phyloP scores from a whole-genome alignment of 2,888 invertebrate species.

The Luperina testacea region DNA sequence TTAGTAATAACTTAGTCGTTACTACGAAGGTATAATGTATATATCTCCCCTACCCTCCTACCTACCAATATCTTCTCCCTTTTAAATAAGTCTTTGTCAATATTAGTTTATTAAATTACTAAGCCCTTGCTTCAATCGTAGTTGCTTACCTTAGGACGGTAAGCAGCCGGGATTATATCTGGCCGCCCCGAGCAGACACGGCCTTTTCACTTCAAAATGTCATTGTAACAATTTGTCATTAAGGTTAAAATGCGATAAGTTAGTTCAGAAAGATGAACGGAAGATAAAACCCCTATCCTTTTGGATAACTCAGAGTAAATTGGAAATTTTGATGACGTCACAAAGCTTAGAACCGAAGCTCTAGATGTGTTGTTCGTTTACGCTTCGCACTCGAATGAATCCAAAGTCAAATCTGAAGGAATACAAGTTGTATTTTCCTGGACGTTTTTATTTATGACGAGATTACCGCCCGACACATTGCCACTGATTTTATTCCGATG shows the following conservation, averaged over 20 bases:
- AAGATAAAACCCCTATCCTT: conserved; percentile 73
- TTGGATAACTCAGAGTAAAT: conserved; percentile 71
- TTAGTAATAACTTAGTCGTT: neutral
- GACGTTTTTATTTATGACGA: conserved; percentile 59
- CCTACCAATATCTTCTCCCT: neutral
- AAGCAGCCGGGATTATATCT: conserved; percentile 43
- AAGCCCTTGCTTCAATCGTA: conserved; percentile 39
- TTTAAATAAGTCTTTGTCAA: conserved; percentile 33
- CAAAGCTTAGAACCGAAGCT: conserved; percentile 68
- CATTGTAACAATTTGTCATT: conserved; percentile 52
- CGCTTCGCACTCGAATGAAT: conserved; percentile 67
- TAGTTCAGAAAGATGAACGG: conserved; percentile 67
- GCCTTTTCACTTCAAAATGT: conserved; percentile 51
- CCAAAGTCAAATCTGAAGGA: conserved; percentile 62
- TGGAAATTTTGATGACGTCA: conserved; percentile 74
- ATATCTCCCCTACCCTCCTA: neutral
- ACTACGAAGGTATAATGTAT: neutral
- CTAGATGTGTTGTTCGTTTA: conserved; percentile 67
- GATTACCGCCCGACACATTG: conserved; percentile 50
- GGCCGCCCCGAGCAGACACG: conserved; percentile 12
- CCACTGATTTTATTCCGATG: conserved; percentile 48
- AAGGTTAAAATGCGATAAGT: conserved; percentile 69
- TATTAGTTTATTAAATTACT: conserved; percentile 47
- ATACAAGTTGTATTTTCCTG: conserved; percentile 56
- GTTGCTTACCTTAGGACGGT: conserved; percentile 38